Conservation (phyloP, 2,113 vertebrate genomes). For the Cyphotilapia sp. region DNA sequence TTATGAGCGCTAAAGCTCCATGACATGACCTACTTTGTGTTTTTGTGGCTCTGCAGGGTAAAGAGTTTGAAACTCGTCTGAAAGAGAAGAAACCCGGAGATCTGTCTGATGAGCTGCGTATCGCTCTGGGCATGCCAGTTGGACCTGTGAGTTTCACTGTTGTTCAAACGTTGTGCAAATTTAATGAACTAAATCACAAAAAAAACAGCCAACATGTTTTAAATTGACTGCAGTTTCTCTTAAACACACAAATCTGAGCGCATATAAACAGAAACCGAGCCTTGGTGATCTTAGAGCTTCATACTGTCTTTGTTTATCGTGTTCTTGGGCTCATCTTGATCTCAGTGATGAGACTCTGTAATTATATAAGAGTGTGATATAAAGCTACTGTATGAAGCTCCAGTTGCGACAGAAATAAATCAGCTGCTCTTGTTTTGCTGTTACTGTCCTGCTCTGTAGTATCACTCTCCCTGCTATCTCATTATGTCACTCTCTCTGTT, state of each 20-base stretch:
- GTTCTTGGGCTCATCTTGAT: not conserved
- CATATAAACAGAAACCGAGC: not conserved
- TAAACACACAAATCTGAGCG: not conserved
- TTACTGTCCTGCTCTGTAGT: not conserved
- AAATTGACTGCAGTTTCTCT: not conserved
- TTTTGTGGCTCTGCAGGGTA: slow-evolving; percentile 71
- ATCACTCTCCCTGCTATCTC: not conserved
- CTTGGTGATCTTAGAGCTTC: not conserved
- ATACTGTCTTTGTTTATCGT: not conserved
- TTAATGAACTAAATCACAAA: not conserved
- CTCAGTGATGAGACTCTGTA: not conserved
- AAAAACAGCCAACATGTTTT: not conserved
- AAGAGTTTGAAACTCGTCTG: slow-evolving; percentile 89
- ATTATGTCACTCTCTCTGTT: not conserved
- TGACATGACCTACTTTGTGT: rapidly evolving
- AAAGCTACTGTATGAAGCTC: not conserved
- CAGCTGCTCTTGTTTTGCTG: not conserved
- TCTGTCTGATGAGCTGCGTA: slow-evolving; percentile 85
- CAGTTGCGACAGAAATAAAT: not conserved
- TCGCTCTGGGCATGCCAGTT: slow-evolving; percentile 89
- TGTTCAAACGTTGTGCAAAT: not conserved
- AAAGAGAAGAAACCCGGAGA: slow-evolving; percentile 95
- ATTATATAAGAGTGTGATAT: not conserved
- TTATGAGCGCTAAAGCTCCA: not conserved
- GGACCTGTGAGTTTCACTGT: slow-evolving; percentile 75